These are phyloP conservation scores for Astropecten irregularis DNA, from an alignment of 53 echinoderm and acorn worm species.

Conservation along the genomic window DNA sequence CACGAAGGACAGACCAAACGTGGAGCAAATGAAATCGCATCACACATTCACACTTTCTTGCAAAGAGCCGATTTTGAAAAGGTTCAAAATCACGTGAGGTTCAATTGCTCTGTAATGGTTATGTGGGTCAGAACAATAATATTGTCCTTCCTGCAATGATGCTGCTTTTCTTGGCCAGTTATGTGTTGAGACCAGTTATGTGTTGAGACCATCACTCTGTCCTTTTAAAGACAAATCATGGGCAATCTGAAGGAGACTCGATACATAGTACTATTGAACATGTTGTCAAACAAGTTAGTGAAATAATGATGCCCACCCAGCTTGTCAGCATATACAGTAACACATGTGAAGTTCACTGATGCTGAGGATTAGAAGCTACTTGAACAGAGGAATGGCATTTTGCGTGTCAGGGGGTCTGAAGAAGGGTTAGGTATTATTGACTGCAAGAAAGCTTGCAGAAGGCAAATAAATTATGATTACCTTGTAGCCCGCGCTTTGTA, in stretches of 20 bases:
- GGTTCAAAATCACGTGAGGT: not conserved
- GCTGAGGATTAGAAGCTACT: conserved; percentile 20
- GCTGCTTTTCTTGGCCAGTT: not conserved
- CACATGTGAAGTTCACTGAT: not conserved
- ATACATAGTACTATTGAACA: conserved; percentile 31
- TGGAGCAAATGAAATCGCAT: conserved; percentile 6
- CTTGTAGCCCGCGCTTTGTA: too few relatives aligned
- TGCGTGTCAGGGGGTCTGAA: not conserved
- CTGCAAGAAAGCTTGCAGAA: too few relatives aligned
- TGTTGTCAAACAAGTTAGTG: not conserved
- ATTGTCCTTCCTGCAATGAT: conserved; percentile 33
- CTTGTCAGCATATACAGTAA: not conserved
- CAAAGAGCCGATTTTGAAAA: not conserved
- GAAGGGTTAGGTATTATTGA: not conserved
- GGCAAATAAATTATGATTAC: too few relatives aligned
- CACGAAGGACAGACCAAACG: conserved; percentile 20
- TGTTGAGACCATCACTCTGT: not conserved
- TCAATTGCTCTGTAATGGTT: conserved; percentile 25
- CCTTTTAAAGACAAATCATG: conserved; percentile 34
- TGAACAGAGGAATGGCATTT: not conserved
- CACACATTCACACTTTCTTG: conserved; percentile 7
- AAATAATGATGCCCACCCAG: conserved; percentile 7
- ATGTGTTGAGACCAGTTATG: not conserved
- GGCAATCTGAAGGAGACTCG: conserved; percentile 44
- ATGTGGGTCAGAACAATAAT: conserved; percentile 42